Percentiles rank a stretch among this genome's conserved stretches.
These are phyloP conservation scores for Seira musarum DNA, from an alignment of 2,888 invertebrate genomes.

Conservation along the genomic window DNA sequence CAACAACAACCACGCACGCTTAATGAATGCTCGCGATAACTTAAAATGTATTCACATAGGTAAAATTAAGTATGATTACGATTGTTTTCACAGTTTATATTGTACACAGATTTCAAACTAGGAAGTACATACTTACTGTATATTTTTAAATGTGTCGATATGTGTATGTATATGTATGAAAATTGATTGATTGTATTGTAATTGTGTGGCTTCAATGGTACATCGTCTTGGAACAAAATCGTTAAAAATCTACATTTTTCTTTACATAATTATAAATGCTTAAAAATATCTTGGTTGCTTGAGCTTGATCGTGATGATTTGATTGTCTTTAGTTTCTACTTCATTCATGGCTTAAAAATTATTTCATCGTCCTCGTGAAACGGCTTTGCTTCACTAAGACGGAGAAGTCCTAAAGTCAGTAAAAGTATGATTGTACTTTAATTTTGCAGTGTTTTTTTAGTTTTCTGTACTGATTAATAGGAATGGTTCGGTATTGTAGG, in stretches of 20 bases:
- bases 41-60: neutral
- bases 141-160: neutral
- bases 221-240: conserved; percentile 3
- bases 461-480: conserved; percentile 1
- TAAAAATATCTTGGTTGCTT: conserved; percentile 12
- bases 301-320: neutral
- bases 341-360: neutral
- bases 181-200: too few species aligned
- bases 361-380: neutral
- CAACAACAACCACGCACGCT: neutral
- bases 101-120: conserved; percentile 44
- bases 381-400: neutral
- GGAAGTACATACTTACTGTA: conserved; percentile 8
- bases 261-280: conserved; percentile 4
- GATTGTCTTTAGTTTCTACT: neutral
- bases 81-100: conserved; percentile 53
- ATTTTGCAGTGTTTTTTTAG: conserved; percentile 19
- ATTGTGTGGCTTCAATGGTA: neutral
- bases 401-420: conserved; percentile 22
- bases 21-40: neutral
- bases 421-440: conserved; percentile 44
- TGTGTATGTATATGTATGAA: too few species aligned
- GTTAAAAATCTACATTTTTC: conserved; percentile 6
- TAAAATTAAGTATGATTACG: conserved; percentile 13
- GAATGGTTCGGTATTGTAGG: neutral